These are phyloP conservation scores for Mallotus villosus DNA, from an alignment of 2,797 vertebrate species.

Conservation along the genomic window DNA sequence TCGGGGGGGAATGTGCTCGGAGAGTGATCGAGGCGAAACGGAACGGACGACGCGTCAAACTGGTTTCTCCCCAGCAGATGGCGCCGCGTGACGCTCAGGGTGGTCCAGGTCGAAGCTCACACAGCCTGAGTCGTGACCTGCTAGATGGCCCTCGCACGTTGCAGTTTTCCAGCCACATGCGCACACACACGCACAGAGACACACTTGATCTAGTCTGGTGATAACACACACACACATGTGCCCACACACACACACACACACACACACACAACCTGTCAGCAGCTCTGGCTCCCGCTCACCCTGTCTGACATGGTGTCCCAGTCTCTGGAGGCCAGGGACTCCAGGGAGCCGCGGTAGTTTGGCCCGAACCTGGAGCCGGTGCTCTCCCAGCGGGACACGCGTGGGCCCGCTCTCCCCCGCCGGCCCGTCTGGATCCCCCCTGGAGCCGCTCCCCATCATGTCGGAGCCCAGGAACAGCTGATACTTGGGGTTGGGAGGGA, in stretches of 20 bases:
- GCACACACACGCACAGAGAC: not conserved
- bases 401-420: conserved; percentile 58
- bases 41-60: too few relatives aligned
- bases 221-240: conserved; percentile 4
- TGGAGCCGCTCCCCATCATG: conserved; percentile 55
- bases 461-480: conserved; percentile 66
- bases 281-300: conserved; percentile 38
- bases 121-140: not conserved
- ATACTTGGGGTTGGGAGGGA: conserved; percentile 59
- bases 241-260: not conserved
- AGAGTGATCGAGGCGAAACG: too few relatives aligned
- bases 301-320: conserved; percentile 63
- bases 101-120: not conserved
- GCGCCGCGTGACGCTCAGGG: conserved; percentile 11
- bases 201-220: not conserved
- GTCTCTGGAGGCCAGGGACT: conserved; percentile 68
- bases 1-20: too few relatives aligned
- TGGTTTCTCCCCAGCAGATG: conserved; percentile 46
- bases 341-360: conserved; percentile 66
- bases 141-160: not conserved
- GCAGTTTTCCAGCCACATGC: not conserved
- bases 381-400: conserved; percentile 56
- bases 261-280: not conserved
- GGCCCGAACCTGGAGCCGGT: conserved; percentile 33
- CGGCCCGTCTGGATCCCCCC: conserved; percentile 49